A percentile compares a stretch with the other conserved stretches of the same genome.
These are phyloP conservation scores for Tetramorium bicarinatum DNA, from an alignment of 2,888 invertebrate species.

Conservation along the genomic window DNA sequence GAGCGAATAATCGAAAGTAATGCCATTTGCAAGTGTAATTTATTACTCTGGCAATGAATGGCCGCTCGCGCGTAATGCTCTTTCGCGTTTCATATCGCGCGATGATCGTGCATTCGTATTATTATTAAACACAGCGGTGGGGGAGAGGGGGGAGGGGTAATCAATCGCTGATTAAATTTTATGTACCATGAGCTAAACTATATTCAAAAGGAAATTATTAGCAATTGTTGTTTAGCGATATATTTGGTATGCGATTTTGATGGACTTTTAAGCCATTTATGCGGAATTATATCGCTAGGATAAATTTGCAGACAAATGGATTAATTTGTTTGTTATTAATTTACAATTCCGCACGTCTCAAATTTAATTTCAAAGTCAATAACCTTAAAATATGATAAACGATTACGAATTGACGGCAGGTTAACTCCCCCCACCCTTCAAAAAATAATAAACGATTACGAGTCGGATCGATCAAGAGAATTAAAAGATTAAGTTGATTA, in stretches of 20 bases:
- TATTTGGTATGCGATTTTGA: neutral
- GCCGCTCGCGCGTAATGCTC: conserved; percentile 42
- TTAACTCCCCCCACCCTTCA: no score
- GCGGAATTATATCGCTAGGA: neutral
- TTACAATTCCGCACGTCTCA: neutral
- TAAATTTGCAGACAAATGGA: neutral
- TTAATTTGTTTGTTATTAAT: conserved; percentile 16
- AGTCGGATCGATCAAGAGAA: neutral
- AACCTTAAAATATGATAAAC: conserved; percentile 9
- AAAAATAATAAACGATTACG: neutral
- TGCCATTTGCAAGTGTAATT: conserved; percentile 55
- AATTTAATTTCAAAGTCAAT: conserved; percentile 15
- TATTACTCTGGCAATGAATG: conserved; percentile 47
- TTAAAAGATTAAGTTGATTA: neutral
- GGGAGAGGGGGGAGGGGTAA: neutral
- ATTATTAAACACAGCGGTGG: neutral
- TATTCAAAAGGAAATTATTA: conserved; percentile 30
- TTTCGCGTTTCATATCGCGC: conserved; percentile 44
- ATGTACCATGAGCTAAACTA: conserved; percentile 21
- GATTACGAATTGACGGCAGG: no score
- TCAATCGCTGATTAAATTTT: conserved; percentile 50
- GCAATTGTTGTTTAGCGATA: conserved; percentile 6
- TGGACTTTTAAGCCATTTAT: conserved; percentile 3
- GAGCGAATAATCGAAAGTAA: conserved; percentile 55
- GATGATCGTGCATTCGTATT: conserved; percentile 34